A percentile compares a stretch with the other conserved stretches of the same genome.
phyloP scores from a whole-genome alignment of 2,797 vertebrate species.

The Oceanodroma leucorhoa region DNA sequence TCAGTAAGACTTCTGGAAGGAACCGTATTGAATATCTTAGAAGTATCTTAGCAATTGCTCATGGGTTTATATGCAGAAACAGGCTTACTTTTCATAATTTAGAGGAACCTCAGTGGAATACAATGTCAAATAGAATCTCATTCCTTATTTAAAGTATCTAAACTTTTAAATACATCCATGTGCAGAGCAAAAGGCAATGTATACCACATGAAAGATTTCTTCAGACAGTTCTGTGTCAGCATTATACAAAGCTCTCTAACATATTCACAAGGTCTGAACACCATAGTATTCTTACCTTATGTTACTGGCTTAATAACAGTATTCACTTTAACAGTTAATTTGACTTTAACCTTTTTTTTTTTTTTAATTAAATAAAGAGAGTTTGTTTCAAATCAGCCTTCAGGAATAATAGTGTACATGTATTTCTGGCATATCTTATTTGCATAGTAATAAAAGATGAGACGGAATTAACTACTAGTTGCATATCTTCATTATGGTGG shows the following conservation, averaged over 20 bases:
- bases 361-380: neutral
- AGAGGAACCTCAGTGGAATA: conserved; percentile 12
- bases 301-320: neutral
- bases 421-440: neutral
- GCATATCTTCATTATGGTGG: neutral
- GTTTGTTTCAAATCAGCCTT: neutral
- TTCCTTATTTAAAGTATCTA: conserved; percentile 62
- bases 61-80: neutral
- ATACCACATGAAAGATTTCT: neutral
- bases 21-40: conserved; percentile 37
- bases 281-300: neutral
- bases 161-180: neutral
- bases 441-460: neutral
- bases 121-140: conserved; percentile 28
- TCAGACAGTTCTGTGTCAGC: neutral
- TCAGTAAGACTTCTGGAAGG: conserved; percentile 35
- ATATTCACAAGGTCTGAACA: neutral
- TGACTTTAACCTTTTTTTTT: neutral
- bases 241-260: neutral
- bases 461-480: neutral
- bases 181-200: neutral
- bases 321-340: conserved; percentile 34
- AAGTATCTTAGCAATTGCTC: conserved; percentile 47
- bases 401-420: neutral
- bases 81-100: conserved; percentile 37